phyloP scores from a whole-genome alignment of 2,797 vertebrate species.

The Parauchenoglanis ngamensis region DNA sequence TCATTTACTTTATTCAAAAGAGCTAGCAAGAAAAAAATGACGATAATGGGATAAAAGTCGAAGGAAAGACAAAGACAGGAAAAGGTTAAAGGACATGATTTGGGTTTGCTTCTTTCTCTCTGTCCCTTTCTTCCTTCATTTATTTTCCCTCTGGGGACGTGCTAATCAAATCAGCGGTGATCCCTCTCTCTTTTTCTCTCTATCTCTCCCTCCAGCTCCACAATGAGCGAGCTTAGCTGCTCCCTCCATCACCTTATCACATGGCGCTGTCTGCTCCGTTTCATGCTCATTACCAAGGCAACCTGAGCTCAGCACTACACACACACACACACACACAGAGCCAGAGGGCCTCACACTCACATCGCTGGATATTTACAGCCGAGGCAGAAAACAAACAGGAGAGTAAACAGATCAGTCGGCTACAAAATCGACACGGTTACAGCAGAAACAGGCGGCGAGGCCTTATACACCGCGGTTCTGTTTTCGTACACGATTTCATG shows the following conservation, averaged over 20 bases:
- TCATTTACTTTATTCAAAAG: neutral
- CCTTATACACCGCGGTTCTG: neutral
- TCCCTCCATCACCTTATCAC: constrained; percentile 35
- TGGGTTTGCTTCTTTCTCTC: constrained; percentile 25
- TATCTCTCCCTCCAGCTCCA: constrained; percentile 2
- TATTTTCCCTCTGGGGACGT: constrained; percentile 40
- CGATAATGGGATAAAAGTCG: neutral
- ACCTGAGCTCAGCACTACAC: constrained; percentile 16
- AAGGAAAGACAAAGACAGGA: neutral
- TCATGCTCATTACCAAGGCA: constrained; percentile 47
- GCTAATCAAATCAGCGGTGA: constrained; percentile 56
- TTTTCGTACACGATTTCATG: neutral
- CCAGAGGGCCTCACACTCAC: constrained; percentile 21
- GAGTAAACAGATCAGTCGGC: constrained; percentile 23
- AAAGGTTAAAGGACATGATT: constrained; percentile 4
- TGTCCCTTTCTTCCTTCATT: constrained; percentile 10
- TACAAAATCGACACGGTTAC: neutral
- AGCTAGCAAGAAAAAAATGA: neutral
- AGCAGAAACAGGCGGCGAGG: neutral
- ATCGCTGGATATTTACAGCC: constrained; percentile 18
- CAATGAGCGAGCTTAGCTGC: constrained; percentile 12
- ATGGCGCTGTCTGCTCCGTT: constrained; percentile 22
- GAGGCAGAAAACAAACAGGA: constrained; percentile 33
- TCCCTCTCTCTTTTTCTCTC: neutral
- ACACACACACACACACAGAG: constrained; percentile 29